Conservation (phyloP, 2,888 invertebrate genomes). For the Caradrina clavipalpis region DNA sequence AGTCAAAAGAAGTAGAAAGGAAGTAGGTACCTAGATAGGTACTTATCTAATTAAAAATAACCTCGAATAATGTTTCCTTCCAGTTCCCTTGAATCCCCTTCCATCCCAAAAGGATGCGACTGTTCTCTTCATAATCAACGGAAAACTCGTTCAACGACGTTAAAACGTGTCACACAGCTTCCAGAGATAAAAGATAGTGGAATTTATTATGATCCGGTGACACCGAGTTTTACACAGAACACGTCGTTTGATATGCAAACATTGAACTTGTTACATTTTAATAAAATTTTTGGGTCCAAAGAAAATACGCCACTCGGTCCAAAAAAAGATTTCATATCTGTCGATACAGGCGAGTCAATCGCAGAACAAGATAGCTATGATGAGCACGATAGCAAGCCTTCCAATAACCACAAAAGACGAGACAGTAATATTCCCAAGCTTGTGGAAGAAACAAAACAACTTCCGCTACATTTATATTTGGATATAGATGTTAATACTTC, state of each 20-base stretch:
- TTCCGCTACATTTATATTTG: conserved; percentile 48
- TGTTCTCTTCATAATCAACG: conserved; percentile 29
- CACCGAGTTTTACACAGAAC: neutral
- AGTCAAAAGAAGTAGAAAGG: too few species aligned
- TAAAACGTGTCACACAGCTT: neutral
- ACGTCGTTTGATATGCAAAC: conserved; percentile 11
- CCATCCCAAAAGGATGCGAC: conserved; percentile 36
- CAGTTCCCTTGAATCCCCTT: conserved; percentile 42
- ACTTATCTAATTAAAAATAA: conserved; percentile 1
- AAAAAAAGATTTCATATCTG: neutral
- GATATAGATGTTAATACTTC: conserved; percentile 47
- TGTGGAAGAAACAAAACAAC: conserved; percentile 2
- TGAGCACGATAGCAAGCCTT: neutral
- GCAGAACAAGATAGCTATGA: conserved; percentile 6
- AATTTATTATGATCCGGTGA: conserved; percentile 29
- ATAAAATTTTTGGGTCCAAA: neutral
- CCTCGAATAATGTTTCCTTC: conserved; percentile 21
- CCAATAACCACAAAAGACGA: conserved; percentile 23
- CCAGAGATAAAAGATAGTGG: conserved; percentile 18
- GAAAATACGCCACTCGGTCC: neutral
- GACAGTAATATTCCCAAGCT: neutral
- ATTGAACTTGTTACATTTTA: conserved; percentile 8
- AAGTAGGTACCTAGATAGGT: neutral
- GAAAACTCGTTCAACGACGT: conserved; percentile 1
- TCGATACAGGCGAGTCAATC: conserved; percentile 2